phyloP scores from a whole-genome alignment of 1,140 invertebrate species.

The Trichonephila clavipes region DNA sequence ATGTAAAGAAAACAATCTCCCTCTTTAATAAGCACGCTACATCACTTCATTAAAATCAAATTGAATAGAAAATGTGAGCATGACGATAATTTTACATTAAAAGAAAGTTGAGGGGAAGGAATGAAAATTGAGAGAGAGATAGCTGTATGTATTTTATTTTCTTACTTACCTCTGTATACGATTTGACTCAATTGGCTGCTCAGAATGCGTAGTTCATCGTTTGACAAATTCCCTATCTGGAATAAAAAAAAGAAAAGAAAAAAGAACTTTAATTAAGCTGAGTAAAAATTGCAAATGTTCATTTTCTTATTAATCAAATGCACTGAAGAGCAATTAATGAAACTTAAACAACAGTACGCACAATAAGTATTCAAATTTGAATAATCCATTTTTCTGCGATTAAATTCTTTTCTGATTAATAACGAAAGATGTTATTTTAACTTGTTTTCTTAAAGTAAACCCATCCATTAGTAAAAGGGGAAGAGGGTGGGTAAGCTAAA shows the following conservation, averaged over 20 bases:
- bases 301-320: slow-evolving; percentile 40
- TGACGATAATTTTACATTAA: neutral
- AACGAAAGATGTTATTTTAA: slow-evolving; percentile 50
- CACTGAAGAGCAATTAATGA: slow-evolving; percentile 58
- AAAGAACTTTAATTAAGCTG: slow-evolving; percentile 71
- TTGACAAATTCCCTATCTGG: slow-evolving; percentile 91
- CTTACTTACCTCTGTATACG: slow-evolving; percentile 86
- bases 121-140: neutral
- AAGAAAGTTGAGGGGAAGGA: neutral
- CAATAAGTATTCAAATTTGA: slow-evolving; percentile 60
- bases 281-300: slow-evolving; percentile 21
- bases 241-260: slow-evolving; percentile 84
- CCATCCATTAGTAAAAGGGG: slow-evolving; percentile 38
- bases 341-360: slow-evolving; percentile 47
- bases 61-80: slow-evolving; percentile 39
- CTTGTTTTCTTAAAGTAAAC: slow-evolving; percentile 51
- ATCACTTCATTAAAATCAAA: slow-evolving; percentile 56
- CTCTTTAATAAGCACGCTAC: neutral
- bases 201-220: slow-evolving; percentile 90
- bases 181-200: slow-evolving; percentile 92
- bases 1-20: slow-evolving; percentile 39
- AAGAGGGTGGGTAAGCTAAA: neutral
- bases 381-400: slow-evolving; percentile 64
- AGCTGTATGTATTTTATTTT: neutral
- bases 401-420: slow-evolving; percentile 68